These are phyloP conservation scores for Zygothrica quintamaculata DNA, from an alignment of 2,888 invertebrate genomes.

Conservation along the genomic window DNA sequence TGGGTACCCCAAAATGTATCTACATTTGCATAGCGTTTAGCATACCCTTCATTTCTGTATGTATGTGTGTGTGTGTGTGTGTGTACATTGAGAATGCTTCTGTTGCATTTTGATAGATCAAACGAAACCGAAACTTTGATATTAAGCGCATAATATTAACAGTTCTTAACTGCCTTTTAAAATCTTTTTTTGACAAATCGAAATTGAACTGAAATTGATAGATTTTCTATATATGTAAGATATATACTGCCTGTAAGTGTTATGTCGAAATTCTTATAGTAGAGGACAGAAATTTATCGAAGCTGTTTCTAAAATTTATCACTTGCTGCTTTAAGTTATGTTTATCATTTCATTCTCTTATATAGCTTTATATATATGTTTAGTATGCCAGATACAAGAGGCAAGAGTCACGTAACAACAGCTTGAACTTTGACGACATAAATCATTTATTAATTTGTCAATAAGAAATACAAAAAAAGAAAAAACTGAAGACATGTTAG, in stretches of 20 bases:
- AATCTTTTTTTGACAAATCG: too few species aligned
- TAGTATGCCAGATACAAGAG: not conserved
- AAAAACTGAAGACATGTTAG: constrained; percentile 25
- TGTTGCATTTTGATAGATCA: constrained; percentile 12
- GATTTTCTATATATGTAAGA: too few species aligned
- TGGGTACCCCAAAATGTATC: not conserved
- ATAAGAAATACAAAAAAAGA: too few species aligned
- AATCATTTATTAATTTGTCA: constrained; percentile 44
- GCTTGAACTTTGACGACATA: constrained; percentile 1
- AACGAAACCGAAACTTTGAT: constrained; percentile 7
- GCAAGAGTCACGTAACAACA: not conserved
- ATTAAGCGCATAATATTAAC: too few species aligned
- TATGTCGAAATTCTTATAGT: too few species aligned
- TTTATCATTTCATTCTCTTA: not conserved
- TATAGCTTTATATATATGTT: not conserved
- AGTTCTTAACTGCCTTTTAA: too few species aligned
- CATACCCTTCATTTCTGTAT: constrained; percentile 9
- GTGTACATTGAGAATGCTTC: constrained; percentile 14
- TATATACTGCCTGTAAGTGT: too few species aligned
- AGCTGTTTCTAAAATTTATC: too few species aligned
- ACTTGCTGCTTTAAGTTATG: constrained; percentile 12
- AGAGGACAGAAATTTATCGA: too few species aligned
- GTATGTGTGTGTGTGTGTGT: not conserved
- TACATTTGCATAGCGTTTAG: constrained; percentile 28
- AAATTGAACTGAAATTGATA: too few species aligned